Conservation (phyloP, 2,888 invertebrate genomes). For the Drosophila kanekoi region DNA sequence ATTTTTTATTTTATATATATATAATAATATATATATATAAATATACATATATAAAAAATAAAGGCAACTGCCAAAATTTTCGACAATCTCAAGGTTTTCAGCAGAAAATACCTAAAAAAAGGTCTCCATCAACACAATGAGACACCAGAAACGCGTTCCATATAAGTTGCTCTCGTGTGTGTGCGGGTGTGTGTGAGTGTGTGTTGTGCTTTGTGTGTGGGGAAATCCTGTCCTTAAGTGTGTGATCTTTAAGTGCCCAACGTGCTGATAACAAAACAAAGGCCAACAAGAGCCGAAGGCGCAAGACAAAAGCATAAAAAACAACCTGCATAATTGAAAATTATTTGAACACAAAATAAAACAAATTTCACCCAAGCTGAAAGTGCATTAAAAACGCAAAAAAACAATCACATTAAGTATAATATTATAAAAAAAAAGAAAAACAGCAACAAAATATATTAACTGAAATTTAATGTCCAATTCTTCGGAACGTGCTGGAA, state of each 20-base stretch:
- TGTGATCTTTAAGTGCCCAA: slow-evolving; percentile 43
- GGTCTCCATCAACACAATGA: slow-evolving; percentile 31
- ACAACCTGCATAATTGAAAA: background rate
- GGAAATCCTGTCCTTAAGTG: slow-evolving; percentile 59
- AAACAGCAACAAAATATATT: slow-evolving; percentile 27
- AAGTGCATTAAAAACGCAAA: slow-evolving; percentile 60
- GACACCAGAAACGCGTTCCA: slow-evolving; percentile 39
- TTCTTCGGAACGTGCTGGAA: slow-evolving; percentile 71
- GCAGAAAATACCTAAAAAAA: slow-evolving; percentile 41
- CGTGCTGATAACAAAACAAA: slow-evolving; percentile 26
- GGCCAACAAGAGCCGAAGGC: slow-evolving; percentile 30
- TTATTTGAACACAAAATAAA: background rate
- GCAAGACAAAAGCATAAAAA: slow-evolving; percentile 24
- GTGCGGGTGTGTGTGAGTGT: slow-evolving; percentile 11
- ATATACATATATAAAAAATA: slow-evolving; percentile 11
- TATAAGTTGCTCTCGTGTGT: slow-evolving; percentile 13
- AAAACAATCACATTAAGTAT: slow-evolving; percentile 31
- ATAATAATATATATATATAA: too few relatives aligned
- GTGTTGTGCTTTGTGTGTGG: slow-evolving; percentile 26
- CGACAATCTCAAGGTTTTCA: slow-evolving; percentile 57
- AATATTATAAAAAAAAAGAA: slow-evolving; percentile 38
- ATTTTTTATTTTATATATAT: too few relatives aligned
- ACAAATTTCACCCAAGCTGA: slow-evolving; percentile 33
- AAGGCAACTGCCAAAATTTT: slow-evolving; percentile 33
- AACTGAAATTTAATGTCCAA: slow-evolving; percentile 44